These are phyloP conservation scores for Acleris cristana DNA, from an alignment of 2,888 invertebrate species.

Conservation along the genomic window DNA sequence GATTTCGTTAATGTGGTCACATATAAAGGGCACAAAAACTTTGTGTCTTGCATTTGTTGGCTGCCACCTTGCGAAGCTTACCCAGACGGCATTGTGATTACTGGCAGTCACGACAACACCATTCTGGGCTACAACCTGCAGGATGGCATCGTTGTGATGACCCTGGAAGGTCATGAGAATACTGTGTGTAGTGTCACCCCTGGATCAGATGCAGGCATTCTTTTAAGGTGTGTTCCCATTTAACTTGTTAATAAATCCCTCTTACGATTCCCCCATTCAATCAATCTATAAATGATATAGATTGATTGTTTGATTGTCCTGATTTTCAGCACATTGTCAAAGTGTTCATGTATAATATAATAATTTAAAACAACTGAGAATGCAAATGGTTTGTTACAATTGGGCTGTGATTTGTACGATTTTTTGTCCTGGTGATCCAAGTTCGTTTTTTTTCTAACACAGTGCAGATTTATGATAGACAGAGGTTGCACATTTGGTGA, in stretches of 20 bases:
- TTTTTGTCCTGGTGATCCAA: too few species aligned
- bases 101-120: conserved; percentile 94
- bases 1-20: conserved; percentile 87
- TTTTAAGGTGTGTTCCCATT: conserved; percentile 61
- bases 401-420: too few species aligned
- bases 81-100: conserved; percentile 91
- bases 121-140: conserved; percentile 91
- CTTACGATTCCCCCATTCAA: too few species aligned
- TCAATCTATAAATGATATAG: neutral
- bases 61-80: conserved; percentile 87
- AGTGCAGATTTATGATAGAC: too few species aligned
- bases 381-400: too few species aligned
- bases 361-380: too few species aligned
- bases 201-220: conserved; percentile 68
- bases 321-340: neutral
- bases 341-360: too few species aligned
- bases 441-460: too few species aligned
- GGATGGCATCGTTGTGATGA: conserved; percentile 86
- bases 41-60: conserved; percentile 92
- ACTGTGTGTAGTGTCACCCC: conserved; percentile 85
- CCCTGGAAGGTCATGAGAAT: conserved; percentile 90
- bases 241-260: neutral
- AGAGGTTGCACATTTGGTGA: too few species aligned
- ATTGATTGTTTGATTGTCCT: neutral
- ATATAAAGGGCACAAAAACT: conserved; percentile 92